Percentiles rank a stretch among this genome's conserved stretches.
These are phyloP conservation scores for Catalaphyllia jardinei DNA, from an alignment of 64 coral and sea anemone genomes.

Conservation along the genomic window DNA sequence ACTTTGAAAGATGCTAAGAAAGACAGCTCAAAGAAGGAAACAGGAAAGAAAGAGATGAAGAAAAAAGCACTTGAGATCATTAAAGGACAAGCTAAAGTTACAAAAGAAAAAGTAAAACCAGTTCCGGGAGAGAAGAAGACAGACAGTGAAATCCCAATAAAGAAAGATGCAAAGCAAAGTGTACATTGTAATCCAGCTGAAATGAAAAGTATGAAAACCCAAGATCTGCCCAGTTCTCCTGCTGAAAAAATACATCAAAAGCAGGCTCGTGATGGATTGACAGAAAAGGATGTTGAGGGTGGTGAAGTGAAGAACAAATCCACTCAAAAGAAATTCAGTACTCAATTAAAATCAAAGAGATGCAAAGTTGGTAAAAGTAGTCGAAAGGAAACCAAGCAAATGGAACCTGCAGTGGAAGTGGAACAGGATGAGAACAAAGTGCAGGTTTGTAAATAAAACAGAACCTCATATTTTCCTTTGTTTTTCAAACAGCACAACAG, in stretches of 20 bases:
- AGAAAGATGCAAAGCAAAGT: constrained; percentile 14
- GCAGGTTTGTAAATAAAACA: not conserved
- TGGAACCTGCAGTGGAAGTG: not conserved
- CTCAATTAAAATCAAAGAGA: not conserved
- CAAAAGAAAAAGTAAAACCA: constrained; percentile 4
- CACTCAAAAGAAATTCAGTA: constrained; percentile 27
- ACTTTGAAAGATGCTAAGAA: not conserved
- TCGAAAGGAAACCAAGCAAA: constrained; percentile 29
- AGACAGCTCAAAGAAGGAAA: not conserved
- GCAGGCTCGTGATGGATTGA: not conserved
- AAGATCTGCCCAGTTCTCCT: not conserved
- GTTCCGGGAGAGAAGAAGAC: constrained; percentile 16
- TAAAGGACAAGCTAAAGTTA: constrained; percentile 22
- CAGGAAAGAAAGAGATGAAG: constrained; percentile 32
- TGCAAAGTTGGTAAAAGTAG: constrained; percentile 3
- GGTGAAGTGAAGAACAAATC: constrained; percentile 27
- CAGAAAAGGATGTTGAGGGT: not conserved
- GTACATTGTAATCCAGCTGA: not conserved
- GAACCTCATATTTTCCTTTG: not conserved
- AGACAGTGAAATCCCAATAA: not conserved
- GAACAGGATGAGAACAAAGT: not conserved
- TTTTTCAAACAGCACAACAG: not conserved
- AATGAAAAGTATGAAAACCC: not conserved
- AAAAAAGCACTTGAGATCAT: constrained; percentile 42
- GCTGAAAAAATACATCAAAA: not conserved